Conservation (phyloP, 1,140 invertebrate genomes). For the Drosophila takahashii region DNA sequence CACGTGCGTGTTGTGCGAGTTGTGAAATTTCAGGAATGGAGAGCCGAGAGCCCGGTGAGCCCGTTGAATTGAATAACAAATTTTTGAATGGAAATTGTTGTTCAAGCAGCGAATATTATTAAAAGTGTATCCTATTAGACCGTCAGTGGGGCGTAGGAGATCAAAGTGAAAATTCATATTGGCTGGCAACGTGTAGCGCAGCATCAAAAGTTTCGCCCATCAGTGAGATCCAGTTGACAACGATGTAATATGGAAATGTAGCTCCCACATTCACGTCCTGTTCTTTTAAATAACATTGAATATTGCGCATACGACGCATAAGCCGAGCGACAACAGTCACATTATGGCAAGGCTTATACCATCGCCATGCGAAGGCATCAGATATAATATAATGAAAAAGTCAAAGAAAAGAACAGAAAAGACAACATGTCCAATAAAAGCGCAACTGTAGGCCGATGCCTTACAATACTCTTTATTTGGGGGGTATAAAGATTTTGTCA, state of each 20-base stretch:
- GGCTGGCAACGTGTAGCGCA: slow-evolving; percentile 19
- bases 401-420: slow-evolving; percentile 18
- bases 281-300: slow-evolving; percentile 20
- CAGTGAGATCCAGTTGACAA: slow-evolving; percentile 6
- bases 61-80: slow-evolving; percentile 21
- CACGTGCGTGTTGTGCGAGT: slow-evolving; percentile 12
- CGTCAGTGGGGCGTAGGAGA: slow-evolving; percentile 28
- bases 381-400: slow-evolving; percentile 24
- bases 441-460: slow-evolving; percentile 7
- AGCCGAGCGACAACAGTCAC: slow-evolving; percentile 24
- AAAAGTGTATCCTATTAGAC: slow-evolving; percentile 49
- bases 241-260: slow-evolving; percentile 20
- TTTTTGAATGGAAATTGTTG: slow-evolving; percentile 25
- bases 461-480: not conserved
- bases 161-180: slow-evolving; percentile 54
- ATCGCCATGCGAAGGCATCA: slow-evolving; percentile 14
- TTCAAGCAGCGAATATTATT: slow-evolving; percentile 62
- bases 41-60: no score
- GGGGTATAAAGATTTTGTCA: not conserved
- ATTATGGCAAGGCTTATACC: slow-evolving; percentile 39
- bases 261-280: slow-evolving; percentile 1
- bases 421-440: slow-evolving; percentile 44
- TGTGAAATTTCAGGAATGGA: not conserved
- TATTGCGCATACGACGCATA: slow-evolving; percentile 52
- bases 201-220: not conserved